Evolutionary conservation across 1,140 invertebrate species (phyloP).

Genomic region (Scaptomyza pallida): DNA sequence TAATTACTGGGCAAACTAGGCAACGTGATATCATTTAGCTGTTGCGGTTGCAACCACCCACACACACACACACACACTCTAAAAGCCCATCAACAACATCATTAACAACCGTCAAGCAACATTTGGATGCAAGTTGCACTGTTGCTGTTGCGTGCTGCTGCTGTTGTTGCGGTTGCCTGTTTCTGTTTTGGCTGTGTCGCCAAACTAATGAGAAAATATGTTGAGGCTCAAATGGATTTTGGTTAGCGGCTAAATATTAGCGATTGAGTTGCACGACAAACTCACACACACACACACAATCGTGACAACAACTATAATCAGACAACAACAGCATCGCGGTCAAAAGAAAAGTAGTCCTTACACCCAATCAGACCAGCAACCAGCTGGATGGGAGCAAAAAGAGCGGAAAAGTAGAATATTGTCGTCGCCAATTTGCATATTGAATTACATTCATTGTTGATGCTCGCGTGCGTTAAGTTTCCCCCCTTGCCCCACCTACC

Average conservation of each 20-base stretch:
- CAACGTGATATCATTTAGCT: background rate
- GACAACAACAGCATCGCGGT: background rate
- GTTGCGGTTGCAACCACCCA: slow-evolving; percentile 8
- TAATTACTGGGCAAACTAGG: slow-evolving; percentile 56
- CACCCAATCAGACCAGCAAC: slow-evolving; percentile 20
- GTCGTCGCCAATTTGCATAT: slow-evolving; percentile 74
- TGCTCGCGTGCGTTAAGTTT: slow-evolving; percentile 50
- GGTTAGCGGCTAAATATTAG: slow-evolving; percentile 60
- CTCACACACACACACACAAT: background rate
- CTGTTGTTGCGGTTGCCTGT: background rate
- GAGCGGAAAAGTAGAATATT: slow-evolving; percentile 72
- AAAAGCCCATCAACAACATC: slow-evolving; percentile 31
- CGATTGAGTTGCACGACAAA: slow-evolving; percentile 31
- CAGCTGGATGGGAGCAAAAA: slow-evolving; percentile 29
- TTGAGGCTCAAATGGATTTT: slow-evolving; percentile 53
- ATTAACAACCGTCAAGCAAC: slow-evolving; percentile 44
- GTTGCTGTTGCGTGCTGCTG: background rate
- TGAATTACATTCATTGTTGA: slow-evolving; percentile 80
- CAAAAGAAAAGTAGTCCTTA: background rate
- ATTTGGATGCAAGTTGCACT: slow-evolving; percentile 14
- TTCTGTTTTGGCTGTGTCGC: background rate
- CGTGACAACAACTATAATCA: slow-evolving; percentile 14
- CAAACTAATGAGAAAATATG: slow-evolving; percentile 51
- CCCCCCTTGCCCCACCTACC: background rate
- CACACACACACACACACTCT: too few species aligned